Evolutionary conservation across 2,113 vertebrate genomes (phyloP), one percentile per base, ranked within the genome.

Genomic region (Cercocebus atys): DNA sequence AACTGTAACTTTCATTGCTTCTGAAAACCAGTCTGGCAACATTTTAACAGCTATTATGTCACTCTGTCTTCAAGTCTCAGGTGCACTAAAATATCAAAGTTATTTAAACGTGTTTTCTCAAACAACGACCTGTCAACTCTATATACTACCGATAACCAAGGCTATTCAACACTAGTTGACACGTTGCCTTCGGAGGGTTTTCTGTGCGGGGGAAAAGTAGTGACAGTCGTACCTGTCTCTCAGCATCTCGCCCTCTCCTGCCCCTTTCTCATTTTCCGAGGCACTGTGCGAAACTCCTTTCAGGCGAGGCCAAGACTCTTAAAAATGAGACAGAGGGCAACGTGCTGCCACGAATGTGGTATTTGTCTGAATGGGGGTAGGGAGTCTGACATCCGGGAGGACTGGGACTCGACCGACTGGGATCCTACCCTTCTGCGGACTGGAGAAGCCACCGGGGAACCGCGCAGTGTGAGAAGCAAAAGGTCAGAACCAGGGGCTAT

Each of bases 11-110:
- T 78, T 70, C 81, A 87, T 16, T 75, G 83, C 20, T 94, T 93
- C 83, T 20, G 83, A 92, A 97, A 79, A 75, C 73, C 75, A 43
- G 66, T 73, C 90, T 89, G 45, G 79, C 40, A 86, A 89, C 43
- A 87, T 86, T 55, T 55, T 70, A 92, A 93, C 61, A 70, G 40
- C 68, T 47, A 83, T 43, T 95, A 81, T 59, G 75, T 92, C 75
- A 94, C 50, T 79, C 8, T 57, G 55, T 13, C 38, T 50, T 64
- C 43, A 61, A 70, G 45, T 70, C 78, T 20, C 25, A 2, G 70
- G 14, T 43, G 32, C 43, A 84, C 47, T 22, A 52, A 88, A 76
- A 68, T 4, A 25, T 4, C 52, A 35, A 95, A 92, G 52, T 94
- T 76, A 85, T 18, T 68, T 12, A 35, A 68, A 81, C 1, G 35